These are phyloP conservation scores for Festucalex cinctus DNA, from an alignment of 2,113 vertebrate genomes.

Conservation along the genomic window DNA sequence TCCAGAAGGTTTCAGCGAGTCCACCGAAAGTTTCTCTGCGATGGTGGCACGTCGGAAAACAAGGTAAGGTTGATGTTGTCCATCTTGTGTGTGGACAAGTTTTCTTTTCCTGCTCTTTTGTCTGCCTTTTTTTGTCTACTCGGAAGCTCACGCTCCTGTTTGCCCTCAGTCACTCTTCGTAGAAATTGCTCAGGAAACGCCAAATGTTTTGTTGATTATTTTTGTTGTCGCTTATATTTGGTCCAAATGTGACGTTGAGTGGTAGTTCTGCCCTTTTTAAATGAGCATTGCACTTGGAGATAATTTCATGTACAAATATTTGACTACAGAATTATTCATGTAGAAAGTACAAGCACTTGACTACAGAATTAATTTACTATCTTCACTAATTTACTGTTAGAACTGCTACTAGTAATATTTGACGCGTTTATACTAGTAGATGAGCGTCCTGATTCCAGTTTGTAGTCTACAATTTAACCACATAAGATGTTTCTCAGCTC, in stretches of 20 bases:
- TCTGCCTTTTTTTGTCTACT: not conserved
- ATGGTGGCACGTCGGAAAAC: not conserved
- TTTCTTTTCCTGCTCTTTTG: no score
- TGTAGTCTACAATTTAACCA: not conserved
- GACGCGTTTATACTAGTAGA: not conserved
- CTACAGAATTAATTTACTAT: not conserved
- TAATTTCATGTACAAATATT: not conserved
- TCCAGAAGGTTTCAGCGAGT: constrained; percentile 29
- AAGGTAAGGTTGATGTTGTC: constrained; percentile 38
- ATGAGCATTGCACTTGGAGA: not conserved
- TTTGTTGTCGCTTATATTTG: not conserved
- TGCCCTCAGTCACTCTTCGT: not conserved
- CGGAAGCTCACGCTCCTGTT: not conserved
- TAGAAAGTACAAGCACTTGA: not conserved
- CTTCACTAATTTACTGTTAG: not conserved
- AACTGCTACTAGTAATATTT: not conserved
- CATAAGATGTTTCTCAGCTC: not conserved
- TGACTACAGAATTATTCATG: not conserved
- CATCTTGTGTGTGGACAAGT: not conserved
- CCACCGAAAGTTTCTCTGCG: constrained; percentile 21
- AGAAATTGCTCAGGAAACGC: no score
- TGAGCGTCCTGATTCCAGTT: not conserved
- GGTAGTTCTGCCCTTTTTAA: not conserved
- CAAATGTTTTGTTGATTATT: not conserved
- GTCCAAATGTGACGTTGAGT: not conserved